Evolutionary conservation across 2,797 vertebrate species (phyloP).

Genomic region (Bovichtus variegatus): DNA sequence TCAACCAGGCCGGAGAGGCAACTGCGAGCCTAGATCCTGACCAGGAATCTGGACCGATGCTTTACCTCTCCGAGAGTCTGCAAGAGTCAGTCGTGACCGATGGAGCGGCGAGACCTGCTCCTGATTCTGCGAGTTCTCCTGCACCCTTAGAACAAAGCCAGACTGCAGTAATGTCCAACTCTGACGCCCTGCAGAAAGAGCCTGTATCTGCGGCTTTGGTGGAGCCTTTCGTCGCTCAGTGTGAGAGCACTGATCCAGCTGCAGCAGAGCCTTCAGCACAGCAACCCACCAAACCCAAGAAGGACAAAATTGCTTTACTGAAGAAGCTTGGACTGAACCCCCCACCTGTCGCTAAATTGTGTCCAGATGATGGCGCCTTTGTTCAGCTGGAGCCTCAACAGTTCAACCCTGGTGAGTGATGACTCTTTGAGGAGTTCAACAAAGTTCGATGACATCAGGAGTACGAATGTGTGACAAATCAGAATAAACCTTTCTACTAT

Average conservation of each 20-base stretch:
- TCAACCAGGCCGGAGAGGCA: background rate
- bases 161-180: background rate
- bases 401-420: conserved; percentile 86
- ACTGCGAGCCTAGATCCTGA: background rate
- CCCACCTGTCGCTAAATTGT: conserved; percentile 89
- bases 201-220: background rate
- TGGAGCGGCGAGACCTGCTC: background rate
- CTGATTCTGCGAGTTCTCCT: conserved; percentile 10
- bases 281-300: conserved; percentile 77
- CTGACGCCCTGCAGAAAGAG: conserved; percentile 21
- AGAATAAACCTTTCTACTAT: background rate
- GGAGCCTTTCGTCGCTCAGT: conserved; percentile 7
- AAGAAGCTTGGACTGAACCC: conserved; percentile 92
- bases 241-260: background rate
- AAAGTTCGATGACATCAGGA: background rate
- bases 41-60: conserved; percentile 62
- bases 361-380: conserved; percentile 88
- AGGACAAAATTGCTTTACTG: conserved; percentile 89
- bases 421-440: background rate
- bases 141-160: background rate
- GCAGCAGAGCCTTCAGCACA: conserved; percentile 21
- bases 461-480: background rate
- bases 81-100: conserved; percentile 51
- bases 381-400: conserved; percentile 90
- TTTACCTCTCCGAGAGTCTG: conserved; percentile 70